A percentile compares a stretch with the other conserved stretches of the same genome.
phyloP scores from a whole-genome alignment of 2,888 invertebrate species.

The Rugalucina vietnamica region DNA sequence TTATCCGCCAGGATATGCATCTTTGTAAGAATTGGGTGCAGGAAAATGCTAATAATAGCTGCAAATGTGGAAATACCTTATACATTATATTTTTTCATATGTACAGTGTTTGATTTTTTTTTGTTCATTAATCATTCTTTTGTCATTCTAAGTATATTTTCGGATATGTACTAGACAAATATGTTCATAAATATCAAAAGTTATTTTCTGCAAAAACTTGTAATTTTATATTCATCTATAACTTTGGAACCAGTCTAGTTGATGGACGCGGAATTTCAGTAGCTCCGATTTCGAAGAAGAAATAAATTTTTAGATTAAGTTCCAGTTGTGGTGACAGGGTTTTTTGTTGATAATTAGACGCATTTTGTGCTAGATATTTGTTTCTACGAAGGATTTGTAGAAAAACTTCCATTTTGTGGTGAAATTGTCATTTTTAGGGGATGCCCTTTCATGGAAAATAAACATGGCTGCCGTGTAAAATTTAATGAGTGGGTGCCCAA shows the following conservation, averaged over 20 bases:
- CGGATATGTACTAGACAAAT: too few relatives aligned
- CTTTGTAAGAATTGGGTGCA: too few relatives aligned
- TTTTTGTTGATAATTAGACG: neutral
- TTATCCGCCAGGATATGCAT: too few relatives aligned
- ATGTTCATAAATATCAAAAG: too few relatives aligned
- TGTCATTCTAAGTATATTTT: too few relatives aligned
- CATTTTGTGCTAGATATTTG: neutral
- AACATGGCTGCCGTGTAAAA: neutral
- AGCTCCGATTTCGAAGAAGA: neutral
- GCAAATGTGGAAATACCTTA: too few relatives aligned
- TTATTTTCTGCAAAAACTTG: too few relatives aligned
- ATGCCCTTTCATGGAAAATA: neutral
- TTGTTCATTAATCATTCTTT: too few relatives aligned
- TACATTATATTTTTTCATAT: too few relatives aligned
- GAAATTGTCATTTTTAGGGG: neutral
- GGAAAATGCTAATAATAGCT: too few relatives aligned
- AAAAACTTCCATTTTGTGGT: neutral
- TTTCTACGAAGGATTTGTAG: neutral
- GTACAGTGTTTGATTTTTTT: too few relatives aligned
- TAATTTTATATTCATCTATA: too few relatives aligned
- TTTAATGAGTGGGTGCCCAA: neutral
- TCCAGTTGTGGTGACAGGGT: neutral
- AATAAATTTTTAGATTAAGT: neutral
- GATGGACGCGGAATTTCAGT: neutral
- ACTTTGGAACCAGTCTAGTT: neutral